phyloP scores from a whole-genome alignment of 1,140 invertebrate species.

The Achroia grisella region DNA sequence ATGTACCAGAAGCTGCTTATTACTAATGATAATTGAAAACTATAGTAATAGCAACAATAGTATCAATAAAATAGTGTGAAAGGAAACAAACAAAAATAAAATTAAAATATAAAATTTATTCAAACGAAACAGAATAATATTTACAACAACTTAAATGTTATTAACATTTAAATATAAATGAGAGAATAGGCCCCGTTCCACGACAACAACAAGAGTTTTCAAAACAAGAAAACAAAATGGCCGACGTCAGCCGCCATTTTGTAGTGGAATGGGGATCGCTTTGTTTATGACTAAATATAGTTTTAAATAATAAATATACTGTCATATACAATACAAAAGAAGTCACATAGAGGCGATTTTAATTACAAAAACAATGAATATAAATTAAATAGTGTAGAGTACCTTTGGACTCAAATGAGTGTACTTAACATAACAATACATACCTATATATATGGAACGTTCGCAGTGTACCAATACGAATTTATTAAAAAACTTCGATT shows the following conservation, averaged over 20 bases:
- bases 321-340: constrained; percentile 3
- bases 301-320: constrained; percentile 3
- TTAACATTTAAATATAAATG: constrained; percentile 31
- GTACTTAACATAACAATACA: constrained; percentile 10
- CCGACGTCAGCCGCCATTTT: background rate
- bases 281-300: background rate
- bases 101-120: constrained; percentile 58
- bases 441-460: constrained; percentile 17
- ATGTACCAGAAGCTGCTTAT: constrained; percentile 8
- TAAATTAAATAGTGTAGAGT: constrained; percentile 5
- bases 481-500: constrained; percentile 10
- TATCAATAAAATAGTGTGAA: constrained; percentile 12
- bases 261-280: background rate
- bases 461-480: constrained; percentile 7
- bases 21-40: background rate
- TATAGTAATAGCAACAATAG: background rate
- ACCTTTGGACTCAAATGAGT: constrained; percentile 9
- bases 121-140: constrained; percentile 56
- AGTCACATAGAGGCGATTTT: constrained; percentile 1
- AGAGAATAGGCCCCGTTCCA: constrained; percentile 28
- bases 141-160: constrained; percentile 53
- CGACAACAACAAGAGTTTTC: background rate
- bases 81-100: constrained; percentile 35
- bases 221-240: constrained; percentile 1
- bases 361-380: constrained; percentile 6